Evolutionary conservation across 1,140 invertebrate species (phyloP).

Genomic region (Drosophila simulans): DNA sequence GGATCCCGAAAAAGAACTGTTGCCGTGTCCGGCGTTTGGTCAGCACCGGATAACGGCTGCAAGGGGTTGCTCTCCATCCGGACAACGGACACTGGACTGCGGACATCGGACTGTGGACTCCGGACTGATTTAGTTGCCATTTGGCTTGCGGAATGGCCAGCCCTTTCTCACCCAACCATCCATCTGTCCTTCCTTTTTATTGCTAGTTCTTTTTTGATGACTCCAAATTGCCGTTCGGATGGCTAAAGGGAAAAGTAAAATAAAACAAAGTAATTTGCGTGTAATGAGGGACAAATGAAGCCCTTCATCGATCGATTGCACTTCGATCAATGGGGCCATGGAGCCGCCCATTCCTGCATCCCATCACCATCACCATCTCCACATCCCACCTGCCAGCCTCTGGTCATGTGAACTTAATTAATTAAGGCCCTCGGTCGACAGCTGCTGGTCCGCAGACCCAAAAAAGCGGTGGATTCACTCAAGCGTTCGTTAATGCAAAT

Average conservation of each 20-base stretch:
- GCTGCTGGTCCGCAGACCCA: conserved; percentile 65
- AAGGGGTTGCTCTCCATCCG: conserved; percentile 28
- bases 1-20: conserved; percentile 39
- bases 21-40: conserved; percentile 45
- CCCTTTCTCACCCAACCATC: neutral
- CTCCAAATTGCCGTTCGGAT: conserved; percentile 29
- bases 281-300: conserved; percentile 62
- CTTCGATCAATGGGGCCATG: conserved; percentile 36
- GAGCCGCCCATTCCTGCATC: neutral
- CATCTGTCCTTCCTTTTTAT: neutral
- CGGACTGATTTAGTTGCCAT: conserved; percentile 51
- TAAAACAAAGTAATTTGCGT: conserved; percentile 67
- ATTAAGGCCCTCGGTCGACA: conserved; percentile 76
- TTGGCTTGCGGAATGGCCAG: conserved; percentile 26
- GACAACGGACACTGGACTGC: too few relatives aligned
- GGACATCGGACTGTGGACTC: too few relatives aligned
- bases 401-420: conserved; percentile 81
- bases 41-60: conserved; percentile 24
- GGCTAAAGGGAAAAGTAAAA: conserved; percentile 49
- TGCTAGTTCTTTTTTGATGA: conserved; percentile 34
- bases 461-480: conserved; percentile 69
- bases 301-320: conserved; percentile 64
- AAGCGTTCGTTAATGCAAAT: conserved; percentile 81
- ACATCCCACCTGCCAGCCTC: conserved; percentile 15
- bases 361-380: neutral